Percentiles rank a stretch among this genome's conserved stretches.
Evolutionary conservation across 2,113 vertebrate genomes (phyloP).

Genomic region (Eira barbara): DNA sequence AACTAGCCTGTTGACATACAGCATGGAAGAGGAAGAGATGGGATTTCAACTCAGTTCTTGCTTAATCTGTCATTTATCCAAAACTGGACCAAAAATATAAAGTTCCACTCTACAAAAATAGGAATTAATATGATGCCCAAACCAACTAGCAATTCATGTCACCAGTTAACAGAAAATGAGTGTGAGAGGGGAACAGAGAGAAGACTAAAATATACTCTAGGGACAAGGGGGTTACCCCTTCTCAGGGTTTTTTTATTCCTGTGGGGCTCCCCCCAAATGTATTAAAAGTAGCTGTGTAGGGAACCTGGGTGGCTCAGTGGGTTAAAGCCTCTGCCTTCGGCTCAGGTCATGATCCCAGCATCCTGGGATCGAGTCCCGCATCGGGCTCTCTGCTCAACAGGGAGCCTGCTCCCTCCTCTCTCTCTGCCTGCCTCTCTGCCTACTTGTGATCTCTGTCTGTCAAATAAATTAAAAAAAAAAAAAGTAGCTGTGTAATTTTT

Average conservation of each 20-base stretch:
- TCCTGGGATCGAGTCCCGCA: no score
- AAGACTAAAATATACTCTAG: not conserved
- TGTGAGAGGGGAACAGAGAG: not conserved
- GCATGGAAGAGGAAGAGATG: not conserved
- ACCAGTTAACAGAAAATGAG: not conserved
- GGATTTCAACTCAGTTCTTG: not conserved
- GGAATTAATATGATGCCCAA: not conserved
- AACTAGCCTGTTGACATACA: not conserved
- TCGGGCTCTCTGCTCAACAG: no score
- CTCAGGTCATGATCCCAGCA: no score
- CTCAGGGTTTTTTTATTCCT: not conserved
- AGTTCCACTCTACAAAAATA: not conserved
- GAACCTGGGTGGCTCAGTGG: no score
- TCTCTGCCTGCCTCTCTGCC: no score
- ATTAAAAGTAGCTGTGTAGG: not conserved
- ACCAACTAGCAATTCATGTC: not conserved
- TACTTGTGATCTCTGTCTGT: no score
- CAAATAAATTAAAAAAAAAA: no score
- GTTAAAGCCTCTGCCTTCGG: no score
- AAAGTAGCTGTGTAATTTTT: not conserved
- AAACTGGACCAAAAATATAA: not conserved
- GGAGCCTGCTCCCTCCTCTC: no score
- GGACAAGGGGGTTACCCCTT: not conserved
- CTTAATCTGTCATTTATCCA: not conserved
- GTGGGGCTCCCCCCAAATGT: not conserved